A percentile compares a stretch with the other conserved stretches of the same genome.
These are phyloP conservation scores for Eublepharis macularius DNA, from an alignment of 2,113 vertebrate species.

Conservation along the genomic window DNA sequence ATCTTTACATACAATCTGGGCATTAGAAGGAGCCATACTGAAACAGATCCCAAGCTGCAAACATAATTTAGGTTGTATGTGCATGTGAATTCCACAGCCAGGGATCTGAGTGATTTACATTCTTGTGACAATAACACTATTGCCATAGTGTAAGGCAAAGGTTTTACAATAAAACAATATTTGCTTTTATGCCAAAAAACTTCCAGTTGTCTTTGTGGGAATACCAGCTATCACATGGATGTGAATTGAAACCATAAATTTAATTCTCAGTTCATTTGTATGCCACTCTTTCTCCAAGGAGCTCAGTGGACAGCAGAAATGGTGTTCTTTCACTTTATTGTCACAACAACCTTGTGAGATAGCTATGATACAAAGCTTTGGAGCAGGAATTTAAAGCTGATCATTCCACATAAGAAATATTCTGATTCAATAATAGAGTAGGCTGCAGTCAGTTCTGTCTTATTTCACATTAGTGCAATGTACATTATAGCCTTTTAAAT, in stretches of 20 bases:
- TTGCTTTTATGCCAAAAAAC: not conserved
- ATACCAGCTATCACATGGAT: too few relatives aligned
- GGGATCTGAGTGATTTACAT: not conserved
- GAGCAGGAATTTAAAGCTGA: not conserved
- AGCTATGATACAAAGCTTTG: not conserved
- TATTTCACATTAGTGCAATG: not conserved
- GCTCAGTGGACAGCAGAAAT: too few relatives aligned
- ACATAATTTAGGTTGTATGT: too few relatives aligned
- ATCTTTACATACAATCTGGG: too few relatives aligned
- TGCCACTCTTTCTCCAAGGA: not conserved
- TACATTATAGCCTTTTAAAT: not conserved
- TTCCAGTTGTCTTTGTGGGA: too few relatives aligned
- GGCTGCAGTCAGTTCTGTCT: not conserved
- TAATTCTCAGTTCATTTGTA: not conserved
- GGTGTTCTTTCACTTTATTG: not conserved
- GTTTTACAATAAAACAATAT: not conserved
- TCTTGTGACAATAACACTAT: not conserved
- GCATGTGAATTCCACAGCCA: too few relatives aligned
- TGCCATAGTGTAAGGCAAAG: not conserved
- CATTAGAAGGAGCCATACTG: too few relatives aligned
- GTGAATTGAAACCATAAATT: too few relatives aligned
- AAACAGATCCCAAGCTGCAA: too few relatives aligned
- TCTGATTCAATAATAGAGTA: too few relatives aligned
- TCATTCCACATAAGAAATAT: not conserved
- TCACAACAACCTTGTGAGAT: not conserved